phyloP scores from a whole-genome alignment of 2,888 invertebrate species.

The Cantharis rustica region DNA sequence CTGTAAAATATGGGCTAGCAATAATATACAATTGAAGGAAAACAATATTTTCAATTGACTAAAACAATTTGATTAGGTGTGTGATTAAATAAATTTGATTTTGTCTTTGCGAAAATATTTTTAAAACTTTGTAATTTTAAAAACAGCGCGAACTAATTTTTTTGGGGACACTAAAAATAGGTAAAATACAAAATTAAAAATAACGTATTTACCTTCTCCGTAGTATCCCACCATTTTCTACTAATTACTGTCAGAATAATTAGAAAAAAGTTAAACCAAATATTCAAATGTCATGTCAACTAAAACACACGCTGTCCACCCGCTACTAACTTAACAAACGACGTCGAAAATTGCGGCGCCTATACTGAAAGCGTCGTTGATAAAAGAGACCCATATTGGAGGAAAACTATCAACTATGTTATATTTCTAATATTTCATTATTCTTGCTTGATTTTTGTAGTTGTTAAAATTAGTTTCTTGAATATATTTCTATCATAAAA shows the following conservation, averaged over 20 bases:
- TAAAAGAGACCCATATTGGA: background rate
- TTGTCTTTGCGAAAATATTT: background rate
- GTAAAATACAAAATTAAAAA: conserved; percentile 11
- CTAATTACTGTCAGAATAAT: conserved; percentile 41
- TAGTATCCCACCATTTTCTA: conserved; percentile 43
- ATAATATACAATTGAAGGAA: background rate
- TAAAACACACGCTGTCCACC: conserved; percentile 24
- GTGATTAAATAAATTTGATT: background rate
- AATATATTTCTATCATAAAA: background rate
- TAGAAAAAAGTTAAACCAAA: conserved; percentile 37
- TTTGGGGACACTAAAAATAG: background rate
- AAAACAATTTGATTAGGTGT: background rate
- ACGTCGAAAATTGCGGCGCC: conserved; percentile 22
- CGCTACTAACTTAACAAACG: conserved; percentile 23
- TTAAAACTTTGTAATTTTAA: background rate
- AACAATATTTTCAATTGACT: background rate
- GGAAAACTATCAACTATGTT: background rate
- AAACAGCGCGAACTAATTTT: background rate
- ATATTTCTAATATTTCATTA: background rate
- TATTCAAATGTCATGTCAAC: conserved; percentile 13
- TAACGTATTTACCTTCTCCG: conserved; percentile 39
- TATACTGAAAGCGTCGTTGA: conserved; percentile 17
- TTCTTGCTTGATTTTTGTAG: background rate
- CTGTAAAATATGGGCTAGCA: background rate
- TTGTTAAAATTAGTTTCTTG: background rate